Percentiles rank a stretch among this genome's conserved stretches.
phyloP scores from a whole-genome alignment of 2,113 vertebrate species.

The Sceloporus undulatus region DNA sequence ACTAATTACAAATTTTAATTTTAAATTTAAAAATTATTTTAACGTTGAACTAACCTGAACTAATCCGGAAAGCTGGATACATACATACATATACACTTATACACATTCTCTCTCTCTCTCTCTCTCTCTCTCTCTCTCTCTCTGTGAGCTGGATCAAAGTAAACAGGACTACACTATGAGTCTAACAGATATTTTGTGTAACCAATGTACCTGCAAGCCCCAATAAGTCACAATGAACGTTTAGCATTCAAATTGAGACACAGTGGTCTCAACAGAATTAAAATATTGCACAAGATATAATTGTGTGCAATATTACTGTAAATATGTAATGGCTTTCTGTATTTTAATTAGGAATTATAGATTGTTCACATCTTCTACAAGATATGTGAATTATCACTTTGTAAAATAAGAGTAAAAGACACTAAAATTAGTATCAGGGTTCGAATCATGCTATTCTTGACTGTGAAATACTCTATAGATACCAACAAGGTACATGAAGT shows the following conservation, averaged over 20 bases:
- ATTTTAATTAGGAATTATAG: neutral
- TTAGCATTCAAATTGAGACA: neutral
- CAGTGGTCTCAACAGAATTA: neutral
- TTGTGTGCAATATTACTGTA: neutral
- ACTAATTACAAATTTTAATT: neutral
- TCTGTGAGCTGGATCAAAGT: neutral
- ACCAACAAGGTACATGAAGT: neutral
- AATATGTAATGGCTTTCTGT: neutral
- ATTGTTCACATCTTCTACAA: neutral
- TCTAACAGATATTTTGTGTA: neutral
- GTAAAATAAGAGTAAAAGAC: neutral
- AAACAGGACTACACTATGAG: neutral
- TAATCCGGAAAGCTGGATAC: neutral
- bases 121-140: neutral
- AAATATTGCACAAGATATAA: too few relatives aligned
- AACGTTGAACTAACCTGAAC: neutral
- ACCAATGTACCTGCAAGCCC: neutral
- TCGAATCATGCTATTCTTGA: neutral
- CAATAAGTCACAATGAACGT: neutral
- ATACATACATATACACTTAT: neutral
- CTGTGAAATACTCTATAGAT: neutral
- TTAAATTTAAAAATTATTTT: constrained; percentile 14
- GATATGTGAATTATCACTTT: neutral
- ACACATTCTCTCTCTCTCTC: neutral
- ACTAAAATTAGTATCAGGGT: neutral